Percentiles rank a stretch among this genome's conserved stretches.
Conservation (phyloP, 2,888 invertebrate genomes). For the Xylocampa areola region DNA sequence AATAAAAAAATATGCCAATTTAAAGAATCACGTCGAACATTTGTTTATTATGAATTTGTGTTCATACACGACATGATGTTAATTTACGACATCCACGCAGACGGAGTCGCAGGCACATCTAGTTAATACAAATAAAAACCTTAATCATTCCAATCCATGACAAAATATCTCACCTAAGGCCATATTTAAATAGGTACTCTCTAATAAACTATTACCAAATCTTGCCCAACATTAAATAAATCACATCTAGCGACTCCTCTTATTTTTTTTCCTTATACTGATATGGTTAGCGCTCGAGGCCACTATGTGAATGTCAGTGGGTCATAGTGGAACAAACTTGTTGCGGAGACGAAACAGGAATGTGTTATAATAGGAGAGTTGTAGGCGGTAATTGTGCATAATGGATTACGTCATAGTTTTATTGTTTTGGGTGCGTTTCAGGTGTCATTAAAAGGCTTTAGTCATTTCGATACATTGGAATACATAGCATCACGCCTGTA, state of each 20-base stretch:
- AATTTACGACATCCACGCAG: no score
- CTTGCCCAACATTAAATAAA: conserved; percentile 39
- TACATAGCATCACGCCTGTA: no score
- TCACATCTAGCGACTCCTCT: conserved; percentile 28
- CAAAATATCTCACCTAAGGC: conserved; percentile 4
- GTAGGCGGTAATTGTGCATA: conserved; percentile 48
- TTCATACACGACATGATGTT: no score
- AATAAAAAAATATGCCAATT: no score
- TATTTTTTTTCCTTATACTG: conserved; percentile 34
- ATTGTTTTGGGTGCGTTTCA: conserved; percentile 17
- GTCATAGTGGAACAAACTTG: conserved; percentile 71
- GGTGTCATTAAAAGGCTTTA: no score
- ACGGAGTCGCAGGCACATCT: no score
- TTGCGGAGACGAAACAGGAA: conserved; percentile 44
- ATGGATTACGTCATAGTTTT: conserved; percentile 40
- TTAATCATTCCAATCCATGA: conserved; percentile 8
- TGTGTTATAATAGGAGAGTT: conserved; percentile 47
- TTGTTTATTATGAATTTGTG: no score
- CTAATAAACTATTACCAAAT: conserved; percentile 25
- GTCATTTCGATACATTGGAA: no score
- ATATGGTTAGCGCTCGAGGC: conserved; percentile 29
- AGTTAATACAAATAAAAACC: no score
- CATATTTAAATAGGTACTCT: conserved; percentile 17
- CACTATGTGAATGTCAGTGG: conserved; percentile 67
- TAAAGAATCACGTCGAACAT: no score